phyloP scores from a whole-genome alignment of 1,140 invertebrate species.

The Penaeus japonicus region DNA sequence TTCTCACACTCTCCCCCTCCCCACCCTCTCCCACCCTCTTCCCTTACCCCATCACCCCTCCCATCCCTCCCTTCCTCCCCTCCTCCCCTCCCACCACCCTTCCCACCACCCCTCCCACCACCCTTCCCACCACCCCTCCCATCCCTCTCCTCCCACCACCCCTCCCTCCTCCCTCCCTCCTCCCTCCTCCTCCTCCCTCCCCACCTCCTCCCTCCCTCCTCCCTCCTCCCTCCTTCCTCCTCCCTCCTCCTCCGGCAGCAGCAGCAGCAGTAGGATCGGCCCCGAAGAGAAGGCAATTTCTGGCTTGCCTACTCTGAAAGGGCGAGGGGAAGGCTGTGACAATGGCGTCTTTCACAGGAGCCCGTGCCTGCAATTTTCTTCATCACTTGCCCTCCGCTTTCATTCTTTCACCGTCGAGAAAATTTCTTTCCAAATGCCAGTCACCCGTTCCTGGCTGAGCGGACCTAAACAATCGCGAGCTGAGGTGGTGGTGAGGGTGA shows the following conservation, averaged over 20 bases:
- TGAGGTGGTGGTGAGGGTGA: background rate
- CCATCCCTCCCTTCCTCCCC: too few relatives aligned
- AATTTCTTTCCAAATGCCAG: conserved; percentile 58
- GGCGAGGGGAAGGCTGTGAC: conserved; percentile 53
- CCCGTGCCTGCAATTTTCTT: conserved; percentile 58
- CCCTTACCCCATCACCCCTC: too few relatives aligned
- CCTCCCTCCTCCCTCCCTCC: too few relatives aligned
- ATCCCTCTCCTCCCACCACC: too few relatives aligned
- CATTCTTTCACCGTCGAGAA: conserved; percentile 56
- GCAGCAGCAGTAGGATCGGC: background rate
- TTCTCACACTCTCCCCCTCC: too few relatives aligned
- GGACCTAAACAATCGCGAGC: conserved; percentile 54
- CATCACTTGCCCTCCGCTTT: conserved; percentile 56
- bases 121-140: too few relatives aligned
- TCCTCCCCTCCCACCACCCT: too few relatives aligned
- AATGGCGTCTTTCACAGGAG: conserved; percentile 55
- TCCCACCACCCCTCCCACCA: too few relatives aligned
- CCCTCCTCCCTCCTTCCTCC: too few relatives aligned
- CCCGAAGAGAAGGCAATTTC: conserved; percentile 58
- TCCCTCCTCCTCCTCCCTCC: too few relatives aligned
- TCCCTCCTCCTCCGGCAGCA: background rate
- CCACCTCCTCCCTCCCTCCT: too few relatives aligned
- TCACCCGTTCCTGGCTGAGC: conserved; percentile 55
- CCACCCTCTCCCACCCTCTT: too few relatives aligned
- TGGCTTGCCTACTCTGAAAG: conserved; percentile 58